Percentiles rank a stretch among this genome's conserved stretches.
Evolutionary conservation across 1,140 invertebrate species (phyloP).

Genomic region (Pseudomyrmex pallidus): DNA sequence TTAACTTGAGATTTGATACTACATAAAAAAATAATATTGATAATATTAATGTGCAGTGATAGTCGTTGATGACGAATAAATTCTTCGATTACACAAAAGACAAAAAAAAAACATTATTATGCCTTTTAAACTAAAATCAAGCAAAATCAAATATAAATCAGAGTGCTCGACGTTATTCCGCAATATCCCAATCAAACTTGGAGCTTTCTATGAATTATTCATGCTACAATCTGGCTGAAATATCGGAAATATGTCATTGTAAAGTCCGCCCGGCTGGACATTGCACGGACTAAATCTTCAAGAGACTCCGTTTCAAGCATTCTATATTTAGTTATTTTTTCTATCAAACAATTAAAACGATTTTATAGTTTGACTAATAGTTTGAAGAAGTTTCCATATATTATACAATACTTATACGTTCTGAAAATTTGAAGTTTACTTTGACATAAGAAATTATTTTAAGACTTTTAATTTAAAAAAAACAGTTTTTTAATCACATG

Average conservation of each 20-base stretch:
- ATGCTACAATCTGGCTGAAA: conserved; percentile 47
- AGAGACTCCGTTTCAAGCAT: conserved; percentile 25
- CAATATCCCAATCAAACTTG: conserved; percentile 58
- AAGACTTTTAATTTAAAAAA: conserved; percentile 23
- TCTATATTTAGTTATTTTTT: conserved; percentile 43
- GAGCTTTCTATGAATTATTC: conserved; percentile 56
- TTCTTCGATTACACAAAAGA: not conserved
- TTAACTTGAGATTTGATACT: not conserved
- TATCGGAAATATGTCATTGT: conserved; percentile 59
- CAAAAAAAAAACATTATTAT: not conserved
- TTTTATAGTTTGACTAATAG: no score
- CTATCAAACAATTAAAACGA: conserved; percentile 15
- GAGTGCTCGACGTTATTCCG: conserved; percentile 38
- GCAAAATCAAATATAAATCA: conserved; percentile 46
- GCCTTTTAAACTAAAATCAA: conserved; percentile 43
- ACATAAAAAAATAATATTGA: conserved; percentile 1
- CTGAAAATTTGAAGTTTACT: conserved; percentile 18
- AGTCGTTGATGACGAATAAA: conserved; percentile 1
- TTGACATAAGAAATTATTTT: not conserved
- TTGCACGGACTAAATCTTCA: conserved; percentile 29
- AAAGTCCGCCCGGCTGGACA: conserved; percentile 47
- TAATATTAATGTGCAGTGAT: conserved; percentile 18
- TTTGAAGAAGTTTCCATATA: not conserved
- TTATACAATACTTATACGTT: not conserved
- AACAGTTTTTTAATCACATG: not conserved